Evolutionary conservation across 2,797 vertebrate genomes (phyloP), one percentile per base, ranked within the genome.

Genomic region (Buphagus erythrorhynchus): DNA sequence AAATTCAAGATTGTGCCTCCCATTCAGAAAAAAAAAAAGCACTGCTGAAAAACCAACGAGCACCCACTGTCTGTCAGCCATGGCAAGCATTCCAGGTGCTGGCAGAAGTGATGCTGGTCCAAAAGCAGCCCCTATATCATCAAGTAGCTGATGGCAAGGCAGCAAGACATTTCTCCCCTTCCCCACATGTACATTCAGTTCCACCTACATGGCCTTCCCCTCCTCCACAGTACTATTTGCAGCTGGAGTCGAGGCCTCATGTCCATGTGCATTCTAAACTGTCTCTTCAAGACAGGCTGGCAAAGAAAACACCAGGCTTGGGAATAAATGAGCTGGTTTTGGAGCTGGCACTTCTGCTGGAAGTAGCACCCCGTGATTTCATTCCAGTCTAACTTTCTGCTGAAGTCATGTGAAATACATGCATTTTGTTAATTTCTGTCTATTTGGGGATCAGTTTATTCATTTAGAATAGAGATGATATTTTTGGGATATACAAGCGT

Each of bases 21-120:
- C 22, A 62, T 65, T 73, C 48, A 40, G 54, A 40, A 52, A 68
- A 14, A 10, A 54, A 10, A 51, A 8, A 3, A 7, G 1, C 19
- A 35, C 18, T 31, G 13, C 42, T 82, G 26, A 31, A 26, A 75
- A 40, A 11, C 2, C 36, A 24, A 3, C 10, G 26, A 78, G 11
- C 31, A 13, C 9, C 7, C 28, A 4, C 24, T 18, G 5, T 62
- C 48, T 29, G 6, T 31, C 28, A 46, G 31, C 31, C 49, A n/a
- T 1, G 13, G 13, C 4, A 29, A n/a, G 10, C 0, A 0, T 71
- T 51, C 46, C 54, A 24, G 52, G 45, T 18, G 31, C 35, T 77
- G 61, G 57, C 48, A 88, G 42, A 75, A 75, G 38, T 4, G 13
- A 18, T 2, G 4, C 29, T 66, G 40, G 28, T 55, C 31, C 49